A percentile compares a stretch with the other conserved stretches of the same genome.
Evolutionary conservation across 2,888 invertebrate species (phyloP).

Genomic region (Serrognathus titanus): DNA sequence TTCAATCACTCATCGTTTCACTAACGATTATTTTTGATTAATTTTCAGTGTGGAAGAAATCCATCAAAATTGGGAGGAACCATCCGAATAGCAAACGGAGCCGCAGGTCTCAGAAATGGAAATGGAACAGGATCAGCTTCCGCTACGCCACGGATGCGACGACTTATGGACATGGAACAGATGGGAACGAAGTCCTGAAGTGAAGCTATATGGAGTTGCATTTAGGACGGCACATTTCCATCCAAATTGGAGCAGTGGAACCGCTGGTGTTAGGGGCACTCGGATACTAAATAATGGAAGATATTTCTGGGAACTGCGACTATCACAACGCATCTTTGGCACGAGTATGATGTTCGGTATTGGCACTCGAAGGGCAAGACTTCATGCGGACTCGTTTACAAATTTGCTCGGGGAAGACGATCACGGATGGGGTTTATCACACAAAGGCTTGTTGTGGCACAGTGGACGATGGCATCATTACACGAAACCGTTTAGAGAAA

Average conservation of each 20-base stretch:
- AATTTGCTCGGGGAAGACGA: conserved; percentile 70
- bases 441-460: conserved; percentile 70
- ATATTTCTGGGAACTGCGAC: conserved; percentile 65
- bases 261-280: conserved; percentile 67
- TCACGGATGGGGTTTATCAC: conserved; percentile 69
- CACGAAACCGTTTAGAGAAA: conserved; percentile 67
- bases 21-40: no score
- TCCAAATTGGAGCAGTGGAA: conserved; percentile 73
- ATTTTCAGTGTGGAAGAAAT: conserved; percentile 9
- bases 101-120: conserved; percentile 19
- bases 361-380: conserved; percentile 47
- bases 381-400: conserved; percentile 66
- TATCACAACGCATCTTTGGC: conserved; percentile 65
- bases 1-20: no score
- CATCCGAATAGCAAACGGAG: conserved; percentile 29
- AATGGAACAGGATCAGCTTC: conserved; percentile 31
- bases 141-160: conserved; percentile 54
- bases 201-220: conserved; percentile 56
- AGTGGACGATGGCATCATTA: conserved; percentile 60
- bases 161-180: conserved; percentile 70
- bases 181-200: conserved; percentile 54
- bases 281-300: conserved; percentile 60
- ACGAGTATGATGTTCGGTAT: conserved; percentile 76
- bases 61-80: conserved; percentile 18
- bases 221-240: conserved; percentile 66